Evolutionary conservation across 2,113 vertebrate genomes (phyloP), one percentile per base, ranked within the genome.

Genomic region (Varanus komodoensis): DNA sequence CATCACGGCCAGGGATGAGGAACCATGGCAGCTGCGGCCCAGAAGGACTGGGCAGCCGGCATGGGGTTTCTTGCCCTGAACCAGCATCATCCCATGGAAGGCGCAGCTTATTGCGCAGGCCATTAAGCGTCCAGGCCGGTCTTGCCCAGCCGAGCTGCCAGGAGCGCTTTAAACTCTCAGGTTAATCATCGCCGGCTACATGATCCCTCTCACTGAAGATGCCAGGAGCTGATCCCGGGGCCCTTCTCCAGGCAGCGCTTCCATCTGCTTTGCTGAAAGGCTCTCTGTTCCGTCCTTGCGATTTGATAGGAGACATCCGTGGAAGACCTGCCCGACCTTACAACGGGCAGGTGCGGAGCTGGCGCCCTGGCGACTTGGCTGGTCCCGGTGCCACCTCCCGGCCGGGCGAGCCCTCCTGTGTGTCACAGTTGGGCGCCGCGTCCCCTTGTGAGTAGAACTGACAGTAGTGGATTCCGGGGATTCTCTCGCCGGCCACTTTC

Each of bases 371-470:
- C 27, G 34, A 44, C 84, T 27, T 38, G 75, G 1, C 71, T 80
- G 3, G 1, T 29, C 77, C 44, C 21, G 15, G 3, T 57, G 3
- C 61, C 69, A 64, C 1, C 0, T 50, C 32, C 64, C 14, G 52
- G 67, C 95, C 82, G 44, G 14, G 91, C 79, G 82, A 89, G 71
- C 89, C 91, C 34, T 78, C 90, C 86, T 80, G 27, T 15, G 82
- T 19, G 29, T 77, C 82, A 71, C 85, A 80, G 89, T 23, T 91
- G 84, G 87, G 75, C 89, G 87, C 73, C 68, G 38, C 88, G 90
- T 94, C 93, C 89, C 94, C 44, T 12, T 82, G 82, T 71, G 86
- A 91, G 88, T 92, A 86, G 93, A 93, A 95, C 94, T 93, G 89
- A 92, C 88, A 89, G 48, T 44, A 25, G 44, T 91, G 90, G 87